These are phyloP conservation scores for Trachelus stipa DNA, from an alignment of 2,888 invertebrate species.

Conservation along the genomic window DNA sequence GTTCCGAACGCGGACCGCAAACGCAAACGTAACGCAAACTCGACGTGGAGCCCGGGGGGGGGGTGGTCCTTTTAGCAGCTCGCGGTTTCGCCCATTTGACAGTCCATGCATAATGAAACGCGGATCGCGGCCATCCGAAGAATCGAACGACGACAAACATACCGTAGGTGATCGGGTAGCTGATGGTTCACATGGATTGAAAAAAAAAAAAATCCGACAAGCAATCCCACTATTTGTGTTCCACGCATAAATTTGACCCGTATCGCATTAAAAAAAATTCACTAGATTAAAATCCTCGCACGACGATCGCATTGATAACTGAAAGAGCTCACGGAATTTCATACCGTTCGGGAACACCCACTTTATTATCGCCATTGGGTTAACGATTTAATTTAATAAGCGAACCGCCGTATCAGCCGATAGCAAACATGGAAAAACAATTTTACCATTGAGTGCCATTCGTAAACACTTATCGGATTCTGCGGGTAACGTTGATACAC, in stretches of 20 bases:
- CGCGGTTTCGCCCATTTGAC: slow-evolving; percentile 57
- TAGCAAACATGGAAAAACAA: slow-evolving; percentile 56
- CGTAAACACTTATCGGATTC: not conserved
- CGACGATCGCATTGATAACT: not conserved
- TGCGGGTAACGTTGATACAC: not conserved
- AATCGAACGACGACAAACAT: slow-evolving; percentile 19
- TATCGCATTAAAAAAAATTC: not conserved
- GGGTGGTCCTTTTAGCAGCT: slow-evolving; percentile 51
- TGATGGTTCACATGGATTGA: slow-evolving; percentile 29
- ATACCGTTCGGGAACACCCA: not conserved
- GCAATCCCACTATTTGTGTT: not conserved
- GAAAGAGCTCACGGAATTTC: not conserved
- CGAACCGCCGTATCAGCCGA: slow-evolving; percentile 44
- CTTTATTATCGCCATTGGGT: slow-evolving; percentile 55
- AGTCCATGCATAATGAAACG: slow-evolving; percentile 53
- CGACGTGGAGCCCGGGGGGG: slow-evolving; percentile 34
- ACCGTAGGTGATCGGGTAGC: slow-evolving; percentile 10
- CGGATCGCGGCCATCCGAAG: not conserved
- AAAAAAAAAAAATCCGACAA: not conserved
- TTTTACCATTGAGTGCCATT: slow-evolving; percentile 45
- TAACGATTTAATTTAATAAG: slow-evolving; percentile 58
- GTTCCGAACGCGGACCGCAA: slow-evolving; percentile 48
- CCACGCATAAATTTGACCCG: not conserved
- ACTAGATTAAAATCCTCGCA: not conserved
- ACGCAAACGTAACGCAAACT: slow-evolving; percentile 57